Evolutionary conservation across 2,797 vertebrate species (phyloP).

Genomic region (Sebastes nivosus): DNA sequence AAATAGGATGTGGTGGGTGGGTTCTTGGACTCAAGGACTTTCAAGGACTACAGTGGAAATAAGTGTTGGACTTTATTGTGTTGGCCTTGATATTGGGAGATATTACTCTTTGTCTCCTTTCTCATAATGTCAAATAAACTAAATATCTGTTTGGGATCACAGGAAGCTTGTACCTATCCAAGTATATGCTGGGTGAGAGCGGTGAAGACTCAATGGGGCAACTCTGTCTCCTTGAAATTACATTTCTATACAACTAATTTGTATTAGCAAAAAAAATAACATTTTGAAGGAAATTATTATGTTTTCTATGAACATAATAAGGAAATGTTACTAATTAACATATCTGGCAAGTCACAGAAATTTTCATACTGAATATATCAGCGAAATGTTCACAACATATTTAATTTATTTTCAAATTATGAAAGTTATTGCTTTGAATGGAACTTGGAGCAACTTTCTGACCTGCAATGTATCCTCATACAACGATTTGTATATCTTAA

Average conservation of each 20-base stretch:
- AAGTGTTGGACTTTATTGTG: not conserved
- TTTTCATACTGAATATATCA: not conserved
- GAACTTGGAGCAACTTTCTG: not conserved
- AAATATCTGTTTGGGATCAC: not conserved
- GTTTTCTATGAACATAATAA: not conserved
- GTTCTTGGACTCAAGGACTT: not conserved
- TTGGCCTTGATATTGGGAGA: not conserved
- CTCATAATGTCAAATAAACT: not conserved
- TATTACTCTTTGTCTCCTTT: not conserved
- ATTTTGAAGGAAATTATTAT: too few relatives aligned
- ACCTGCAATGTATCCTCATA: too few relatives aligned
- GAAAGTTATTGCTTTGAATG: not conserved
- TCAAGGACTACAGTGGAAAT: not conserved
- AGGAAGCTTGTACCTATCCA: not conserved
- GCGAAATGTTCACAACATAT: not conserved
- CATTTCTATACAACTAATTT: not conserved
- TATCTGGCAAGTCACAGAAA: not conserved
- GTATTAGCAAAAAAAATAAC: too few relatives aligned
- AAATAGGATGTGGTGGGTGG: not conserved
- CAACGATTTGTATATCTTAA: too few relatives aligned
- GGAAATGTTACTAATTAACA: not conserved
- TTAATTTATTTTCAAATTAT: not conserved
- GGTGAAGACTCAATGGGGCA: not conserved
- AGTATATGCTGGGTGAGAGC: not conserved
- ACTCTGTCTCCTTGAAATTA: not conserved